A percentile compares a stretch with the other conserved stretches of the same genome.
phyloP scores from a whole-genome alignment of 2,888 invertebrate species.

The Eugnorisma glareosa region DNA sequence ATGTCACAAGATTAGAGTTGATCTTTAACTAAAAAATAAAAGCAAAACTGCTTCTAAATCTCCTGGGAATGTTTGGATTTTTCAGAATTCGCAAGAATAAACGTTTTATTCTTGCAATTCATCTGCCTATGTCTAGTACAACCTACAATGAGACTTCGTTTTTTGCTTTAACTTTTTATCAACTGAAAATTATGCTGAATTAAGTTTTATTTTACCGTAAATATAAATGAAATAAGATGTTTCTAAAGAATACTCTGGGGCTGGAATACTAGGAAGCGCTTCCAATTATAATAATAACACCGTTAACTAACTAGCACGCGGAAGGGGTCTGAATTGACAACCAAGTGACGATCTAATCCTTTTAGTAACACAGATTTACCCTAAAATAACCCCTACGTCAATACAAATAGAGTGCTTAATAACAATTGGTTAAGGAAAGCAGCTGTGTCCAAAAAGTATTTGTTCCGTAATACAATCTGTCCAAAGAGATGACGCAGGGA shows the following conservation, averaged over 20 bases:
- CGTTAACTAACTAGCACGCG: constrained; percentile 46
- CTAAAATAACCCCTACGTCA: not conserved
- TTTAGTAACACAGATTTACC: not conserved
- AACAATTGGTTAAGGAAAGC: constrained; percentile 16
- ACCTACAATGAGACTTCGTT: not conserved
- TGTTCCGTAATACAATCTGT: constrained; percentile 48
- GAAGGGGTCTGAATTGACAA: constrained; percentile 70
- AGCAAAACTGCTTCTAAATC: not conserved
- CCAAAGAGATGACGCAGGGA: constrained; percentile 12
- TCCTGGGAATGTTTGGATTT: not conserved
- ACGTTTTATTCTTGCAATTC: too few relatives aligned
- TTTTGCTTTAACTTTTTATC: not conserved
- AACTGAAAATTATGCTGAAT: not conserved
- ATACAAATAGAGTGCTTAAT: not conserved
- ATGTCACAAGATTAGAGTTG: not conserved
- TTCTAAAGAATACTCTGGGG: not conserved
- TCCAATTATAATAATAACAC: constrained; percentile 25
- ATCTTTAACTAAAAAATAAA: not conserved
- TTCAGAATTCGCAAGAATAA: not conserved
- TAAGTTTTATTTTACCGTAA: not conserved
- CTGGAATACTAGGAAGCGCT: not conserved
- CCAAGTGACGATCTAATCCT: constrained; percentile 58
- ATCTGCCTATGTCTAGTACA: too few relatives aligned
- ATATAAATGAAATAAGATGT: not conserved
- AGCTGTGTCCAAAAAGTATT: constrained; percentile 45